phyloP scores from a whole-genome alignment of 2,113 vertebrate species.

The Anolis carolinensis region DNA sequence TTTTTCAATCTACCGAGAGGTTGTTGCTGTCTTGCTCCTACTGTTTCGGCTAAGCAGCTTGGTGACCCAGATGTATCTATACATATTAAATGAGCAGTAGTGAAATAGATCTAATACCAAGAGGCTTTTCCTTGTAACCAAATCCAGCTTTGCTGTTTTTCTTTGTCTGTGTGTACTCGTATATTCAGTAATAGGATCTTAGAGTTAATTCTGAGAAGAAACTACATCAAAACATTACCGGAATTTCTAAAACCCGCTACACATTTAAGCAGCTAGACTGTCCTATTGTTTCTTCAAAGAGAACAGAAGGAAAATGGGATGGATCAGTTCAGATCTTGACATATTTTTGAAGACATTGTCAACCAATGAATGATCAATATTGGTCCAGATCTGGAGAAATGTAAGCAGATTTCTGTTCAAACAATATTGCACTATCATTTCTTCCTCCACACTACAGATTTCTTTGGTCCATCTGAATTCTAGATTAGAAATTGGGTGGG shows the following conservation, averaged over 20 bases:
- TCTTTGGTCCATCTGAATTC: background rate
- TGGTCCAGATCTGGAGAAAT: background rate
- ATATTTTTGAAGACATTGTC: background rate
- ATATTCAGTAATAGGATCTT: constrained; percentile 60
- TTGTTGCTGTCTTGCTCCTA: constrained; percentile 60
- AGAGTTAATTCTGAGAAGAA: constrained; percentile 60
- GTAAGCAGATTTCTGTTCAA: background rate
- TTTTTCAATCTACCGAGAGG: constrained; percentile 54
- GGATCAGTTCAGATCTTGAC: background rate
- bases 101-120: constrained; percentile 67
- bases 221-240: constrained; percentile 49
- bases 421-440: background rate
- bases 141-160: constrained; percentile 53
- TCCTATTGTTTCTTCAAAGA: constrained; percentile 56
- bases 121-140: constrained; percentile 58
- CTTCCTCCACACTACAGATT: background rate
- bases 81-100: constrained; percentile 66
- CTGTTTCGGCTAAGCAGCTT: constrained; percentile 62
- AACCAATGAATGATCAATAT: background rate
- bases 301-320: background rate
- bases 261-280: constrained; percentile 29
- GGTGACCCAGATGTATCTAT: constrained; percentile 72
- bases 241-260: constrained; percentile 24
- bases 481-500: background rate
- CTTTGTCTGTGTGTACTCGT: constrained; percentile 24